A percentile compares a stretch with the other conserved stretches of the same genome.
Conservation (phyloP, 2,888 invertebrate species). For the Dysmachus trigonus region DNA sequence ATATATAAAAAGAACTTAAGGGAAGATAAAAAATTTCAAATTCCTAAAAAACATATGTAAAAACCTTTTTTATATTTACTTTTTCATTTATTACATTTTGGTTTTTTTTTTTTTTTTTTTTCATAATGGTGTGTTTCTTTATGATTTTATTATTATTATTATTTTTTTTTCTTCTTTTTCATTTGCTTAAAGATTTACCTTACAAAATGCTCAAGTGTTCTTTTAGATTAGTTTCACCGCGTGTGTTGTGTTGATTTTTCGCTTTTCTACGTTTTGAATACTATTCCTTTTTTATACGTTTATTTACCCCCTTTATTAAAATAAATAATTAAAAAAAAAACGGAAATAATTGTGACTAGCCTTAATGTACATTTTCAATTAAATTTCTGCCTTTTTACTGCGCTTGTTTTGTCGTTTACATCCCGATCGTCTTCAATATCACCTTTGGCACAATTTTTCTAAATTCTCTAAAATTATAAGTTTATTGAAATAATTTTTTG, state of each 20-base stretch:
- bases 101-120: not conserved
- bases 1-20: slow-evolving; percentile 29
- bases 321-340: not conserved
- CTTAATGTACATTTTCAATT: not conserved
- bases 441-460: slow-evolving; percentile 37
- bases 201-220: slow-evolving; percentile 19
- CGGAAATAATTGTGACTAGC: not conserved
- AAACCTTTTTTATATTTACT: slow-evolving; percentile 36
- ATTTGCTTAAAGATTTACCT: slow-evolving; percentile 12
- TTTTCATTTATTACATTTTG: slow-evolving; percentile 9
- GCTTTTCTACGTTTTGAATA: not conserved
- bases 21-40: slow-evolving; percentile 31
- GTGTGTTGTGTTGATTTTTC: slow-evolving; percentile 12
- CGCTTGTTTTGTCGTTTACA: not conserved
- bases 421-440: slow-evolving; percentile 1
- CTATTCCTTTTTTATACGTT: not conserved
- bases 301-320: not conserved
- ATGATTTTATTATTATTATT: not conserved
- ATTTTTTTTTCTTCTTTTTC: not conserved
- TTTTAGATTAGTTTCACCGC: slow-evolving; percentile 9
- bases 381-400: not conserved
- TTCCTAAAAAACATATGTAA: slow-evolving; percentile 48
- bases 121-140: slow-evolving; percentile 12
- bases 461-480: not conserved
- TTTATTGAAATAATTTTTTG: not conserved